phyloP scores from a whole-genome alignment of 2,113 vertebrate genomes.

The Nerophis lumbriciformis region DNA sequence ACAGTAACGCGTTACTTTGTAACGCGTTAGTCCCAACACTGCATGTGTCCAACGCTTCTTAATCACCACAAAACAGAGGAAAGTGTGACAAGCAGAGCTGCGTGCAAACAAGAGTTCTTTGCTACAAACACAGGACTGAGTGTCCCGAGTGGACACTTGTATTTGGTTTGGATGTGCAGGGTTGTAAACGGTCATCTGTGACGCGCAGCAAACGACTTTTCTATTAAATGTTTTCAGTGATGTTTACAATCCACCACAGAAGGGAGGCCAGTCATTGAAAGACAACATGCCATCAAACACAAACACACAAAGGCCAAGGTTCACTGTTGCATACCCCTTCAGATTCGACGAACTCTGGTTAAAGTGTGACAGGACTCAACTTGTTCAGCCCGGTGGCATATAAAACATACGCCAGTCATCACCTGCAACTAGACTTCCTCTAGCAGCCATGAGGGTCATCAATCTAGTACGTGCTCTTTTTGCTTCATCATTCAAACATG shows the following conservation, averaged over 20 bases:
- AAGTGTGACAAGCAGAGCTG: too few species aligned
- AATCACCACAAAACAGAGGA: too few species aligned
- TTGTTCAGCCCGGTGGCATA: conserved; percentile 10
- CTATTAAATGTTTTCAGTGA: neutral
- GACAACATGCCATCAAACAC: neutral
- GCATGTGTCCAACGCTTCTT: too few species aligned
- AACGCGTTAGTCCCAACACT: too few species aligned
- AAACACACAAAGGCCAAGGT: conserved; percentile 30
- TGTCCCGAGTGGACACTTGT: too few species aligned
- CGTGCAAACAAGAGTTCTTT: too few species aligned
- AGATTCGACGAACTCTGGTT: conserved; percentile 33
- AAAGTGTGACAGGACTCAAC: conserved; percentile 44
- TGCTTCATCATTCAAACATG: neutral
- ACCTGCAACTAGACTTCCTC: conserved; percentile 12
- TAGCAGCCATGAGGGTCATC: conserved; percentile 57
- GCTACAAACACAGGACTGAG: too few species aligned
- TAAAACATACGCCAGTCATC: conserved; percentile 6
- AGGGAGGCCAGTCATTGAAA: neutral
- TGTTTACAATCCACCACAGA: neutral
- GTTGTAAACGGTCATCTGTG: too few species aligned
- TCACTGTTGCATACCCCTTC: conserved; percentile 22
- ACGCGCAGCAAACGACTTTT: too few species aligned
- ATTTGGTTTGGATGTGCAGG: too few species aligned
- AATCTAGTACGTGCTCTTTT: conserved; percentile 49
- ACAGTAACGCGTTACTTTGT: too few species aligned